Evolutionary conservation across 1,140 invertebrate species (phyloP), one percentile per base, ranked within the genome.

Genomic region (Armadillidium nasatum): DNA sequence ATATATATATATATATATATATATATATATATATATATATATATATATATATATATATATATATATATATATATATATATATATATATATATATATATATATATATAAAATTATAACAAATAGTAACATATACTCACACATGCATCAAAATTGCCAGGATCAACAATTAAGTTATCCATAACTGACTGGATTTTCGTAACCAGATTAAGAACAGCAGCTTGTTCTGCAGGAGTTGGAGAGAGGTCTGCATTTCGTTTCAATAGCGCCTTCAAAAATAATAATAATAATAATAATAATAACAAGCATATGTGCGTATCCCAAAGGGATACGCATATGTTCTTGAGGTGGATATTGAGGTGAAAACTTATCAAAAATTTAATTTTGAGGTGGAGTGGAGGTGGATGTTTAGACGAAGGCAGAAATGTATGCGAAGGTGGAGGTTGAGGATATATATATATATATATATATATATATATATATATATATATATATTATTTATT

Each of bases 101-200:
- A 33, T 33, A 33, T 33, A 33, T 33, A 33, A n/a, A n/a, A n/a
- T n/a, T 33, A 33, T 3, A 33, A 33, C 6, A 45, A 33, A 33
- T 33, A 33, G 33, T 3, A 33, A 33, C 33, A 33, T 33, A 23
- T 44, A 93, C 93, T 91, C 88, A 98, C 95, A 86, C 95, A 97
- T 79, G 95, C 94, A 84, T 96, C 95, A 86, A 98, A 97, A 81
- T 90, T 91, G 11, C 93, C 94, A 0, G 96, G 95, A 13, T 94
- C 92, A 0, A 98, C 91, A 71, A 97, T 94, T 19, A 98, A 85
- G 85, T 94, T 96, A 84, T 98, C 96, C 60, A 98, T 86, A 54
- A 97, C 94, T 50, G 89, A 90, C 84, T 97, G 94, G 43, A 98
- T 89, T 84, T 97, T 97, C 11, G 94, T 96, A 50, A 98, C 94